A percentile compares a stretch with the other conserved stretches of the same genome.
phyloP scores from a whole-genome alignment of 2,888 invertebrate genomes.

The Xestoiulus laeticollis region DNA sequence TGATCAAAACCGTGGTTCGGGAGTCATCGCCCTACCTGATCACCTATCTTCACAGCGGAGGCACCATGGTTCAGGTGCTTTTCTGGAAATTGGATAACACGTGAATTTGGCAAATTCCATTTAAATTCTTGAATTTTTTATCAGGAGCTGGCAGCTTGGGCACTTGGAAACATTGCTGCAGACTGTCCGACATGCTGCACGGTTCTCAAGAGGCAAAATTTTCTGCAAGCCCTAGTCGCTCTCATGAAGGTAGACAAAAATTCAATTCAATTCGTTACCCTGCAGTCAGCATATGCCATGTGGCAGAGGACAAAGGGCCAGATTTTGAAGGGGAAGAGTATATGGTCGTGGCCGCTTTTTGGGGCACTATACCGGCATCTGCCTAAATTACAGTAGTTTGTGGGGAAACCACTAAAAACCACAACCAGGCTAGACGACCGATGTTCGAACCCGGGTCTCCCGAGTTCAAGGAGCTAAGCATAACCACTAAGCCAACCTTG shows the following conservation, averaged over 20 bases:
- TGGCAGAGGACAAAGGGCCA: too few relatives aligned
- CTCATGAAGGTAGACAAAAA: constrained; percentile 31
- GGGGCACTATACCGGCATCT: too few relatives aligned
- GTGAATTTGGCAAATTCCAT: not conserved
- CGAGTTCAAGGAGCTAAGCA: too few relatives aligned
- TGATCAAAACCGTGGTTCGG: constrained; percentile 45
- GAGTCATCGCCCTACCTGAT: constrained; percentile 52
- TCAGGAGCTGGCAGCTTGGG: constrained; percentile 54
- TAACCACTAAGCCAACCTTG: too few relatives aligned
- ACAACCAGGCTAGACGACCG: too few relatives aligned
- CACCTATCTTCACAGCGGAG: constrained; percentile 48
- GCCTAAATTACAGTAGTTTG: too few relatives aligned
- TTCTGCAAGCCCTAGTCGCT: constrained; percentile 41
- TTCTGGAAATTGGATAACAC: not conserved
- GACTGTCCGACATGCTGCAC: constrained; percentile 52
- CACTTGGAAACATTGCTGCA: constrained; percentile 54
- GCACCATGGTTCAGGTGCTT: constrained; percentile 40
- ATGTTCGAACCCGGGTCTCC: too few relatives aligned
- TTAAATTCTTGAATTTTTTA: not conserved
- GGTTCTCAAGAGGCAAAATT: constrained; percentile 51
- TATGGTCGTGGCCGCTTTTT: too few relatives aligned
- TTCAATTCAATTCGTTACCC: not conserved
- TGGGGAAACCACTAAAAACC: too few relatives aligned
- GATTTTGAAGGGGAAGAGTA: too few relatives aligned
- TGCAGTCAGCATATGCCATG: too few relatives aligned